Evolutionary conservation across 2,888 invertebrate genomes (phyloP), one percentile per base, ranked within the genome.

Genomic region (Agrotis clavis): DNA sequence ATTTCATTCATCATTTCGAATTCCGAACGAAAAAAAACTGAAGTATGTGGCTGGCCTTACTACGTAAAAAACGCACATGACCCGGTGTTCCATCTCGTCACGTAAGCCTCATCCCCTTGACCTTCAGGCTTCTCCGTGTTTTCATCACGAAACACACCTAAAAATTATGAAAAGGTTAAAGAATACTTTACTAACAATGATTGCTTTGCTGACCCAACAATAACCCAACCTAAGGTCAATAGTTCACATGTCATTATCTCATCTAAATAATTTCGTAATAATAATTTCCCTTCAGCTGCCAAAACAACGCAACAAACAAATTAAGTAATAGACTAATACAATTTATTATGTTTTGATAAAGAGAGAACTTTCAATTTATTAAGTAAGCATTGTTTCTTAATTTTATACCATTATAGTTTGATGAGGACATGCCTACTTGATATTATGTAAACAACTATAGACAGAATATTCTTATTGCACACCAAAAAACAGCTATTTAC

Each of bases 191-290:
- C 61, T n/a, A 53, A 54, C 57, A 21, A 47, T 14, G 16, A 53
- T 47, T 21, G 21, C 54, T 21, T 57, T 11, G 7, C 2, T 84
- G 76, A 79, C 72, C 69, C 57, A 60, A 74, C 56, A 62, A 59
- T 63, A 61, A 64, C 61, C 57, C 18, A 68, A 70, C 64, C 51
- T 71, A 67, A 83, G 68, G 79, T 85, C 82, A 85, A 64, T 68
- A 45, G 70, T 59, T 60, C 75, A 70, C 70, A 62, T 41, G 11
- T 41, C 76, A 61, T 73, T 79, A 70, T 57, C 71, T 70, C 60
- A 71, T 66, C 65, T 73, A 65, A 70, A 84, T 78, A 62, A 76
- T 84, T 77, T 77, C 70, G 81, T 76, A 84, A 87, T 69, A 60
- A 61, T 67, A 60, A 61, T 67, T 53, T 80, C 68, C 67, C 79